Evolutionary conservation across 2,888 invertebrate genomes (phyloP), one percentile per base, ranked within the genome.

Genomic region (Camponotus fellah): DNA sequence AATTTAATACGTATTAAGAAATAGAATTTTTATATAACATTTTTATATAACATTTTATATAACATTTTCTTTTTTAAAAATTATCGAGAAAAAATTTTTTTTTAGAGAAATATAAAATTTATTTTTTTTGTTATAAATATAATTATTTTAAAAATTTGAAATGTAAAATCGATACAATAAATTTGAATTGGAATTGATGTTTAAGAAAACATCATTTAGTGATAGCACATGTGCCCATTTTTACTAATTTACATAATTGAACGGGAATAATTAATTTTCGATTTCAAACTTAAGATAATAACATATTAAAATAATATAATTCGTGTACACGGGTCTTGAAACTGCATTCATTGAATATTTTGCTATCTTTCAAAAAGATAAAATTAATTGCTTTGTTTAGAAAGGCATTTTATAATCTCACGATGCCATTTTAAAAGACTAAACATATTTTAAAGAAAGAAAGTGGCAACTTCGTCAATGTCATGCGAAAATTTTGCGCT

Each of bases 401-500:
- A 62, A 46, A n/a, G 12, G 56, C 21, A 53, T 68, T 69, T 68
- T 76, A 43, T 46, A 37, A 32, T 86, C 86, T 69, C 84, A 84
- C 76, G 74, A 65, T 40, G 65, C 32, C 62, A 26, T 66, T 66
- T 72, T 49, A 49, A 82, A 64, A 76, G 69, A 79, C 80, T 60
- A 60, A 40, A 14, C 74, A 53, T 53, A 14, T 74, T 72, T 83
- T 68, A 46, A 79, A 76, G 75, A 83, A 83, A 85, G 85, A 83
- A 83, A 85, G 83, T 34, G 37, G 65, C 79, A 74, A 82, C 40
- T 85, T 49, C 72, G 85, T 84, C 84, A 84, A 82, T 84, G 82
- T 69, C 84, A 64, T n/a, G 37, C 32, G 37, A 74, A 56, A n/a
- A 40, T 34, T 49, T 34, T 49, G 43, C 17, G 40, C 3, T 14